Conservation (phyloP, 2,797 vertebrate genomes). For the Psittacula echo region DNA sequence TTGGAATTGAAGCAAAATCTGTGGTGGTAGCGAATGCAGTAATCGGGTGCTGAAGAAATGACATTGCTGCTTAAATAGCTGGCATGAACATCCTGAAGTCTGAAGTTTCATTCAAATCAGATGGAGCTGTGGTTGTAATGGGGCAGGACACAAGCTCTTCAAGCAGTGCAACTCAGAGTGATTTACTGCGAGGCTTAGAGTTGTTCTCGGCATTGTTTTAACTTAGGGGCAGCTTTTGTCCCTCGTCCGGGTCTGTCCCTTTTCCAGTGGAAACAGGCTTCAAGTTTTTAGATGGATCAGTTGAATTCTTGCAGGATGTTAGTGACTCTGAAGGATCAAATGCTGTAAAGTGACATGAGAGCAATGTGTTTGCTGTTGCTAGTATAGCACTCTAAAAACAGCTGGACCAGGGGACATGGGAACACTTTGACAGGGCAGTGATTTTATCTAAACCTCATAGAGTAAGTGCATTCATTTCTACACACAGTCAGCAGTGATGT, state of each 20-base stretch:
- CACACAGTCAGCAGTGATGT: background rate
- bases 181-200: background rate
- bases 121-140: conserved; percentile 67
- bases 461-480: background rate
- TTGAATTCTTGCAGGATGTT: background rate
- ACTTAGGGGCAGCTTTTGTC: background rate
- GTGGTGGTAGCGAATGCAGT: conserved; percentile 78
- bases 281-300: background rate
- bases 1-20: conserved; percentile 76
- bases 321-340: background rate
- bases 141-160: conserved; percentile 18
- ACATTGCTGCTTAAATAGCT: conserved; percentile 73
- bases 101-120: conserved; percentile 79
- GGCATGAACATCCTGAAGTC: conserved; percentile 72
- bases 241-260: background rate
- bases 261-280: background rate
- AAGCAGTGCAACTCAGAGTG: background rate
- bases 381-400: background rate
- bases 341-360: background rate
- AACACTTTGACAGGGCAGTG: background rate
- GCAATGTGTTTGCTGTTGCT: background rate
- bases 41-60: conserved; percentile 75
- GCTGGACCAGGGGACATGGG: background rate
- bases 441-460: background rate
- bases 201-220: background rate